Evolutionary conservation across 2,797 vertebrate species (phyloP).

Genomic region (Natrix natrix): DNA sequence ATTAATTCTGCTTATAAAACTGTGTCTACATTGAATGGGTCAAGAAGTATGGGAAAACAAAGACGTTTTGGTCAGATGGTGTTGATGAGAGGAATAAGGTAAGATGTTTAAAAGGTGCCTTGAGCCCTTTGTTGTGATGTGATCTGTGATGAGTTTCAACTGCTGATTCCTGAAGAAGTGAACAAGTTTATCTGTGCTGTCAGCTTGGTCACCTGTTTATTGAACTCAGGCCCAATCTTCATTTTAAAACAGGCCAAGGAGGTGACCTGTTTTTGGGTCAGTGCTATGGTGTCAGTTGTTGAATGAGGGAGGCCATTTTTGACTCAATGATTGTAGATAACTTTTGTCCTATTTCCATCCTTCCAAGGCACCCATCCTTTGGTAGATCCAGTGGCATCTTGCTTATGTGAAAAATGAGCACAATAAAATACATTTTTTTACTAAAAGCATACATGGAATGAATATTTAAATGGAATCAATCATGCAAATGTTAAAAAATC

Average conservation of each 20-base stretch:
- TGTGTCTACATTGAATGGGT: not conserved
- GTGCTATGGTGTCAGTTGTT: not conserved
- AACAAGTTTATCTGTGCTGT: not conserved
- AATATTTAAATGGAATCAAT: not conserved
- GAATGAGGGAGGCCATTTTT: not conserved
- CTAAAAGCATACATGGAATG: not conserved
- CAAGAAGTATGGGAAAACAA: not conserved
- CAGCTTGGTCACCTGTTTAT: not conserved
- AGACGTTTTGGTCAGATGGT: not conserved
- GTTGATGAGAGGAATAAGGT: not conserved
- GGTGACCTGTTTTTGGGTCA: not conserved
- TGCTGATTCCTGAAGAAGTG: not conserved
- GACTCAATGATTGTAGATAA: not conserved
- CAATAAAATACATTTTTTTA: not conserved
- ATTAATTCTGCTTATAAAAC: not conserved
- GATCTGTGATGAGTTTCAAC: not conserved
- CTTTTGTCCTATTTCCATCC: not conserved
- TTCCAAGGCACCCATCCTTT: not conserved
- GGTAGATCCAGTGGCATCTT: not conserved
- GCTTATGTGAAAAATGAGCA: slow-evolving; percentile 16
- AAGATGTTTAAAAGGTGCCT: not conserved
- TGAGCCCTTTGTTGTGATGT: not conserved
- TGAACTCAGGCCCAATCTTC: not conserved
- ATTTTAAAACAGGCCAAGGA: not conserved
- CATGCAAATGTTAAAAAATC: not conserved